Conservation (phyloP, 2,797 vertebrate genomes). For the Anguilla obscura region DNA sequence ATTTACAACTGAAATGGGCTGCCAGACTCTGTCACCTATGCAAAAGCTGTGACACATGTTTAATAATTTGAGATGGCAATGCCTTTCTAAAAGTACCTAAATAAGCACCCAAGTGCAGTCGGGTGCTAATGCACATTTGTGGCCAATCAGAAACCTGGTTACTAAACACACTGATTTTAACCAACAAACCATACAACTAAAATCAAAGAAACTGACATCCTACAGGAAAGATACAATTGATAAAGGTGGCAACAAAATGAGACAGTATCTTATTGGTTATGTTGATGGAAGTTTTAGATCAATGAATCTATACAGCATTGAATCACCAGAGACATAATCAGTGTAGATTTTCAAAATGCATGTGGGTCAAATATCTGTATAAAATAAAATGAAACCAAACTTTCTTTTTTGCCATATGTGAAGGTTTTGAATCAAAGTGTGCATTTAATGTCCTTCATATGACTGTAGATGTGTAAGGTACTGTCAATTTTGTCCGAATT, state of each 20-base stretch:
- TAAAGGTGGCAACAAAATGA: background rate
- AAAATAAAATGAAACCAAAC: background rate
- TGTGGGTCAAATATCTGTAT: background rate
- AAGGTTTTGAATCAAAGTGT: too few species aligned
- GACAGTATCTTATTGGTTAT: background rate
- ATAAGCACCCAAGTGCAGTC: constrained; percentile 53
- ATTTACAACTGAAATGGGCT: constrained; percentile 60
- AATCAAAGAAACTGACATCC: too few species aligned
- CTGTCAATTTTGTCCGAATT: too few species aligned
- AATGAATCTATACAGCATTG: background rate
- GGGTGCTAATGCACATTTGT: constrained; percentile 32
- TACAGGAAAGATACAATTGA: background rate
- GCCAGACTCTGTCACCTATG: constrained; percentile 53
- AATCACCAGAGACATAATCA: background rate
- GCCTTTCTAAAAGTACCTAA: constrained; percentile 50
- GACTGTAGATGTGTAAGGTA: too few species aligned
- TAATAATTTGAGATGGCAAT: constrained; percentile 49
- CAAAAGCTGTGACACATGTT: constrained; percentile 56
- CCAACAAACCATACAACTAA: too few species aligned
- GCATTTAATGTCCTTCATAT: too few species aligned
- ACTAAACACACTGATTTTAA: background rate
- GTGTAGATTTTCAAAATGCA: background rate
- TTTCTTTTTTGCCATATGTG: background rate
- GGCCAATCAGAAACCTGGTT: background rate
- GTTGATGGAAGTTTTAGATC: background rate